Evolutionary conservation across 2,797 vertebrate genomes (phyloP).

Genomic region (Babyrousa celebensis): DNA sequence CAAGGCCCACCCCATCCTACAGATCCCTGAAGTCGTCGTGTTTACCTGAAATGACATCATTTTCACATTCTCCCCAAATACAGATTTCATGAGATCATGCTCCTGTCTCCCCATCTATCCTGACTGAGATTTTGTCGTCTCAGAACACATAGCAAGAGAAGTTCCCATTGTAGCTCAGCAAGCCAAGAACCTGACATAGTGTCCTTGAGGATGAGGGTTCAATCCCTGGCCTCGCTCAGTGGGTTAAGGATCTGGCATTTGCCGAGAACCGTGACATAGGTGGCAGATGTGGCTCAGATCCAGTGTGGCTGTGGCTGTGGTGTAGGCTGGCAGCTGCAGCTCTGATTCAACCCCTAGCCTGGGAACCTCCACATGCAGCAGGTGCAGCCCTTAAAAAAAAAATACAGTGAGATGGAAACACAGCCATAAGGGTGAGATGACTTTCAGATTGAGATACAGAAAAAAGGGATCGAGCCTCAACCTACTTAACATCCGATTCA

Average conservation of each 20-base stretch:
- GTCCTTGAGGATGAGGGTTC: no score
- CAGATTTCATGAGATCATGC: background rate
- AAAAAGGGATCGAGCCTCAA: background rate
- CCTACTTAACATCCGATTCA: background rate
- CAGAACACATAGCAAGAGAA: background rate
- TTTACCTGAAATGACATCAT: background rate
- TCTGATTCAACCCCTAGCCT: no score
- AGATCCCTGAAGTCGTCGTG: background rate
- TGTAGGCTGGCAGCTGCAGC: no score
- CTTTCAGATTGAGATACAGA: background rate
- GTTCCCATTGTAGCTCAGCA: no score
- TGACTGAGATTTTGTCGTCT: background rate
- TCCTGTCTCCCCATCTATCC: background rate
- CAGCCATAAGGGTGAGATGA: background rate
- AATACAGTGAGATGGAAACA: background rate
- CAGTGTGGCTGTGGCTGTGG: no score
- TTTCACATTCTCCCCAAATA: background rate
- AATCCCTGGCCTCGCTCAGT: no score
- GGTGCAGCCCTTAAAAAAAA: background rate
- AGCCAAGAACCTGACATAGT: no score
- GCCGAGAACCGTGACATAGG: no score
- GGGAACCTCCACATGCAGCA: no score
- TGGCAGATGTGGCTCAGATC: no score
- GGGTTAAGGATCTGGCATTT: no score
- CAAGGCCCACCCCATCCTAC: rapidly evolving